Evolutionary conservation across 2,797 vertebrate species (phyloP).

Genomic region (Nasua narica): DNA sequence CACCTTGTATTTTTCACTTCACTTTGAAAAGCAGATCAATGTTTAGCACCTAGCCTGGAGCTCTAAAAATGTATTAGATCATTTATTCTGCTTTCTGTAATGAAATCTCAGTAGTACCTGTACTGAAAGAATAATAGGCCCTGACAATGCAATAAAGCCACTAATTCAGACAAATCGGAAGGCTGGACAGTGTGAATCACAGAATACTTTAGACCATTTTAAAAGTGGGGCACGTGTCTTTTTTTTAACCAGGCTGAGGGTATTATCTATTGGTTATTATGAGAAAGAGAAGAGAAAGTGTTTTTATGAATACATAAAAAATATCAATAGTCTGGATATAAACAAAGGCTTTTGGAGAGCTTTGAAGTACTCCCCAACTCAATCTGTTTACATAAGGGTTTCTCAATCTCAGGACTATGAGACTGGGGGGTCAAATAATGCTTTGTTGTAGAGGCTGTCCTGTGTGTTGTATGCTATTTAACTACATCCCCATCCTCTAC

Average conservation of each 20-base stretch:
- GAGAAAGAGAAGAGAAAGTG: not conserved
- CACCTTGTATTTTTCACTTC: not conserved
- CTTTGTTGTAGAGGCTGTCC: not conserved
- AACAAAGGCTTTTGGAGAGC: not conserved
- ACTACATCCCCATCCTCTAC: not conserved
- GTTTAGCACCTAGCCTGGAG: constrained; percentile 9
- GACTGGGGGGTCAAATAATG: not conserved
- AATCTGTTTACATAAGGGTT: not conserved
- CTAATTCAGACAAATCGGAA: constrained; percentile 23
- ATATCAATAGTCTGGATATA: not conserved
- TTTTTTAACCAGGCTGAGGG: constrained; percentile 5
- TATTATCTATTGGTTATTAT: not conserved
- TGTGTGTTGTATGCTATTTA: not conserved
- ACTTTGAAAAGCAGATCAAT: constrained; percentile 3
- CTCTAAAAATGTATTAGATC: not conserved
- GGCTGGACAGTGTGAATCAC: not conserved
- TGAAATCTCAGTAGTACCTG: constrained; percentile 17
- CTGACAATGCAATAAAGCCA: constrained; percentile 26
- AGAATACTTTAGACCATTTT: constrained; percentile 16
- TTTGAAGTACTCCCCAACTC: not conserved
- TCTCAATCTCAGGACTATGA: not conserved
- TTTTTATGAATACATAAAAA: constrained; percentile 35
- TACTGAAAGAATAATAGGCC: not conserved
- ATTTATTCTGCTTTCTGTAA: constrained; percentile 51
- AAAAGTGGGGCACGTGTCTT: not conserved